A percentile compares a stretch with the other conserved stretches of the same genome.
Evolutionary conservation across 2,888 invertebrate species (phyloP).

Genomic region (Eupithecia inturbata): DNA sequence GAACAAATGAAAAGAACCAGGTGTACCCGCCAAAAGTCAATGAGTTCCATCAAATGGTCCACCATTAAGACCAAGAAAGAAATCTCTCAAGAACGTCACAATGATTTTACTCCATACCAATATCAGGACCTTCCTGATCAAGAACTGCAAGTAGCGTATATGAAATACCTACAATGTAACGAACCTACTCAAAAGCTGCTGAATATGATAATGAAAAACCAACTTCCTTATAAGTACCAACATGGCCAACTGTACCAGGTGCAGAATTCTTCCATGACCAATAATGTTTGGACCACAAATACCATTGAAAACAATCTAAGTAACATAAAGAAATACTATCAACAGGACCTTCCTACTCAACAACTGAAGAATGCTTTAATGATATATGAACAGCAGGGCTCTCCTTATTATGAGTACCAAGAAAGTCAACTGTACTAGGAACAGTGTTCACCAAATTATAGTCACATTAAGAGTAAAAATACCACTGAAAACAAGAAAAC

Average conservation of each 20-base stretch:
- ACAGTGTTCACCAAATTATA: background rate
- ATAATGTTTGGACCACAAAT: background rate
- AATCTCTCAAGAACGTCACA: background rate
- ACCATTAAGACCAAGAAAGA: background rate
- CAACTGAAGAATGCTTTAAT: background rate
- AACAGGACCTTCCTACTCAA: slow-evolving; percentile 1
- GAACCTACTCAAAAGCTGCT: background rate
- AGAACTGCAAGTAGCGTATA: background rate
- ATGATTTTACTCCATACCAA: background rate
- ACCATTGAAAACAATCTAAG: background rate
- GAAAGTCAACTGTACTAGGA: background rate
- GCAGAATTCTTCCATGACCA: background rate
- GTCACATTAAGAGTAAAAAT: background rate
- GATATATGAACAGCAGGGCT: background rate
- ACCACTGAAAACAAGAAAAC: background rate
- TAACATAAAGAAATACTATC: background rate
- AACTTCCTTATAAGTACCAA: background rate
- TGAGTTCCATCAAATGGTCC: background rate
- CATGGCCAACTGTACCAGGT: no score
- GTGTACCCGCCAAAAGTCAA: background rate
- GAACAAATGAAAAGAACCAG: background rate
- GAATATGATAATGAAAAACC: background rate
- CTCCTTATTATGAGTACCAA: background rate
- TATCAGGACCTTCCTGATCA: background rate
- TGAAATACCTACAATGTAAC: background rate